Percentiles rank a stretch among this genome's conserved stretches.
Evolutionary conservation across 1,140 invertebrate genomes (phyloP).

Genomic region (Pachyrhynchus sulphureomaculatus): DNA sequence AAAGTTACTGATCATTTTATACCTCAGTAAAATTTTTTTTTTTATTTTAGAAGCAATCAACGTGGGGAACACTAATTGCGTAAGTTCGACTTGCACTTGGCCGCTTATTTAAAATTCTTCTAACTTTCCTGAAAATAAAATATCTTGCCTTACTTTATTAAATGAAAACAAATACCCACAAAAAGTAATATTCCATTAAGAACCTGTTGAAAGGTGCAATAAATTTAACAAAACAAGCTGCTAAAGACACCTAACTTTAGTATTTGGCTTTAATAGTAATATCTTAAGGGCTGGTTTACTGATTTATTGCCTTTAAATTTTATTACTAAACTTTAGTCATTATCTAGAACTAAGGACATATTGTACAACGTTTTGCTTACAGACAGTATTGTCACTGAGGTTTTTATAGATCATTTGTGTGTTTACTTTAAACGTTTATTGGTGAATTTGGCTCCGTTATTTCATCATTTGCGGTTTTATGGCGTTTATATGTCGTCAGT

Average conservation of each 20-base stretch:
- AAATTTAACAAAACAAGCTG: slow-evolving; percentile 16
- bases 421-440: slow-evolving; percentile 16
- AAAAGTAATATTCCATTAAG: too few species aligned
- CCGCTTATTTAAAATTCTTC: too few species aligned
- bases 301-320: slow-evolving; percentile 23
- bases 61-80: too few species aligned
- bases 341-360: slow-evolving; percentile 18
- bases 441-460: slow-evolving; percentile 2
- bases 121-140: too few species aligned
- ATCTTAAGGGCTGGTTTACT: slow-evolving; percentile 8
- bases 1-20: too few species aligned
- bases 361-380: slow-evolving; percentile 6
- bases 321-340: slow-evolving; percentile 24
- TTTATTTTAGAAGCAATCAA: too few species aligned
- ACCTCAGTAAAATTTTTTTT: too few species aligned
- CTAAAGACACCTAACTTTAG: slow-evolving; percentile 11
- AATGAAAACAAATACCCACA: too few species aligned
- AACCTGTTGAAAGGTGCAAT: slow-evolving; percentile 15
- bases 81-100: too few species aligned
- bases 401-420: slow-evolving; percentile 15
- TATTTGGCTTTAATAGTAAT: slow-evolving; percentile 13
- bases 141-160: too few species aligned
- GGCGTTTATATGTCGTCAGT: slow-evolving; percentile 4
- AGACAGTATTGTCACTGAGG: slow-evolving; percentile 11
- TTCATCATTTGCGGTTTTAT: neutral